A percentile compares a stretch with the other conserved stretches of the same genome.
Conservation (phyloP, 2,113 vertebrate species). For the Oreochromis tanganicae region DNA sequence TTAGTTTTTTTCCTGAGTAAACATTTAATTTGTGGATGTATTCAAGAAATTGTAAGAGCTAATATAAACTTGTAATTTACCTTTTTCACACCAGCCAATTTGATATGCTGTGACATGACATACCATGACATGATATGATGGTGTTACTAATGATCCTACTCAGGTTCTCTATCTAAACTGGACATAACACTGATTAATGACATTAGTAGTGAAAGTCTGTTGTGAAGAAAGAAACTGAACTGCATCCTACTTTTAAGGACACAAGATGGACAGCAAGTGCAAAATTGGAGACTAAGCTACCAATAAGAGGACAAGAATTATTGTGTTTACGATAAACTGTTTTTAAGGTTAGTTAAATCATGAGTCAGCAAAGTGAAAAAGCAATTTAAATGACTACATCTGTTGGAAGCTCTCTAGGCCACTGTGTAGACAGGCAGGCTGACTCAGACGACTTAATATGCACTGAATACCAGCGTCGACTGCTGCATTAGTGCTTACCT, state of each 20-base stretch:
- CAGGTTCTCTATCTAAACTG: neutral
- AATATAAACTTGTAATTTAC: neutral
- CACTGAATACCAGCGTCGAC: neutral
- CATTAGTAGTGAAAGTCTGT: neutral
- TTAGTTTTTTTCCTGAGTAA: neutral
- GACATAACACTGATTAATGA: neutral
- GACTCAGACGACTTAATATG: constrained; percentile 15
- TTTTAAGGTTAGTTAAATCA: neutral
- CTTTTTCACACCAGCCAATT: neutral
- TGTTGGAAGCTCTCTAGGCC: constrained; percentile 3
- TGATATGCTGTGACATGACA: neutral
- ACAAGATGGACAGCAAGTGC: neutral
- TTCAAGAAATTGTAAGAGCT: neutral
- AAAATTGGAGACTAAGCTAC: neutral
- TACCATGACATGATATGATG: neutral
- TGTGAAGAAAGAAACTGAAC: neutral
- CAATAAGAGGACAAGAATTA: neutral
- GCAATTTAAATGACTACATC: constrained; percentile 11
- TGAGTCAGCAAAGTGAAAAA: neutral
- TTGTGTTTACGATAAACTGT: neutral
- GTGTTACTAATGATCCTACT: neutral
- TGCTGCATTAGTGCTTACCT: neutral
- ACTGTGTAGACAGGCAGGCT: neutral
- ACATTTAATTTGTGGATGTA: neutral
- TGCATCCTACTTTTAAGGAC: neutral